Conservation (phyloP, 2,113 vertebrate genomes). For the Prolemur simus region DNA sequence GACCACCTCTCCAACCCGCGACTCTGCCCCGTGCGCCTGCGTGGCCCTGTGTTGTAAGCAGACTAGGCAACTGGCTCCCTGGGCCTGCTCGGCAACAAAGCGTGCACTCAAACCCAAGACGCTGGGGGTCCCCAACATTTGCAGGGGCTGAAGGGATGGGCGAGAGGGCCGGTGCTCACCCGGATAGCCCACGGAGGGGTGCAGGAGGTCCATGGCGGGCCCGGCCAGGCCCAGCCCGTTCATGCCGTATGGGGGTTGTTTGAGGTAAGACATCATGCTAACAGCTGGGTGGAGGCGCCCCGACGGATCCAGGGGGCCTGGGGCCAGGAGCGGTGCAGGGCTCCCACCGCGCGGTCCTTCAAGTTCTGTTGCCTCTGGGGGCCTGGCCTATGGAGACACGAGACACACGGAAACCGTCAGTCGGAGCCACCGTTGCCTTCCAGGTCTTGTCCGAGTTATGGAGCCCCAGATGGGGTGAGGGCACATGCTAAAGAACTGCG, state of each 20-base stretch:
- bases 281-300: slow-evolving; percentile 86
- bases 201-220: slow-evolving; percentile 96
- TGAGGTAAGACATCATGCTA: slow-evolving; percentile 99
- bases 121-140: accelerated
- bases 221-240: slow-evolving; percentile 98
- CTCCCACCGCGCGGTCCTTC: slow-evolving; percentile 63
- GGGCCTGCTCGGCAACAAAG: background rate
- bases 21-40: background rate
- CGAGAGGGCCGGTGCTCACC: slow-evolving; percentile 83
- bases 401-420: slow-evolving; percentile 37
- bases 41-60: background rate
- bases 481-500: background rate
- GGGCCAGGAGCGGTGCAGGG: slow-evolving; percentile 59
- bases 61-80: background rate
- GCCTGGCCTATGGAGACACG: slow-evolving; percentile 61
- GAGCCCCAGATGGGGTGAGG: background rate
- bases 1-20: accelerated
- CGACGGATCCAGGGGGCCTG: slow-evolving; percentile 70
- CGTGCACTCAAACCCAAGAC: background rate
- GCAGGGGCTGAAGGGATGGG: background rate
- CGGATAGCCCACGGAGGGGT: slow-evolving; percentile 97
- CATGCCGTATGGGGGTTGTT: slow-evolving; percentile 99
- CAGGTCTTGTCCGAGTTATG: background rate
- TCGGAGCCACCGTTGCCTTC: background rate
- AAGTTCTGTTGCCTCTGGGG: slow-evolving; percentile 38